Evolutionary conservation across 2,797 vertebrate species (phyloP), one percentile per base, ranked within the genome.

Genomic region (Eidolon dupreanum): DNA sequence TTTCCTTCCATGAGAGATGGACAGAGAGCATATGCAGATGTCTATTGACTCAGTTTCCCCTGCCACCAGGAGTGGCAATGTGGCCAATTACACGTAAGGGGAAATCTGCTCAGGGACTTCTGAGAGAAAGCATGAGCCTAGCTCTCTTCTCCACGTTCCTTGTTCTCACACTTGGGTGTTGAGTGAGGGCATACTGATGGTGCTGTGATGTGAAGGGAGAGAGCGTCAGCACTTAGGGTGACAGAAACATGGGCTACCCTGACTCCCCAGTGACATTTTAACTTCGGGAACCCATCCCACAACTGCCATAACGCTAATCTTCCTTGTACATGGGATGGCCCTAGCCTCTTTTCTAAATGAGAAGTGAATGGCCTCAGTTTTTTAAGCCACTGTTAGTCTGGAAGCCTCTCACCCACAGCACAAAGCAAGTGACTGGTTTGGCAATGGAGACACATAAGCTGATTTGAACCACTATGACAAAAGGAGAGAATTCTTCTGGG

Each of bases 391-490:
- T 63, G 88, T 88, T 12, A 5, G 17, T 85, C 53, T 22, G 3
- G 3, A 84, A 65, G 12, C 75, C 31, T 82, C n/a, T 65, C 59
- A 63, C 10, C 53, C 63, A 11, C 5, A 33, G 28, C 26, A 61
- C 49, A 49, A 87, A 93, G 36, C 11, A 90, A 38, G 33, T 12
- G 19, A 91, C 6, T 89, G 38, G 11, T 65, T 90, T 88, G 31
- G 82, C 79, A 85, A 88, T 16, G 13, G 33, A 22, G 10, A 93
- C 10, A 11, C 7, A 4, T 46, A 55, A 49, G 31, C 55, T 31
- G 49, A 5, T 57, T 31, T 77, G 36, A 78, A 63, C 55, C 57
- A 90, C 5, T 10, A 1, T 7, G 81, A 66, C 28, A 43, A 2
- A 24, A 61, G 26, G 2, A 59, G 19, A 93, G 11, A 26, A 16